Percentiles rank a stretch among this genome's conserved stretches.
Conservation (phyloP, 1,140 invertebrate genomes). For the Leucophenga varia region DNA sequence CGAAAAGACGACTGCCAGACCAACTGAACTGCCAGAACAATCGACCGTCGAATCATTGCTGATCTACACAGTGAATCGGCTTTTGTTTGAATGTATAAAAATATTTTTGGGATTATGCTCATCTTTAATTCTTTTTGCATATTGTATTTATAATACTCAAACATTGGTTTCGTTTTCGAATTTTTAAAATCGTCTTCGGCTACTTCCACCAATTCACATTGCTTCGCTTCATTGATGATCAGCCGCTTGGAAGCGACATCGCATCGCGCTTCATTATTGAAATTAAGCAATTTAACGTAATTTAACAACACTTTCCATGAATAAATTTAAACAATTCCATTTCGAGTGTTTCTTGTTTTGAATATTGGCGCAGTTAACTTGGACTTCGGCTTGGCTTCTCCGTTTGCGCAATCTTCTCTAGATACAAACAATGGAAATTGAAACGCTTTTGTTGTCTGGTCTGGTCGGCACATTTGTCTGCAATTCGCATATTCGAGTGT, state of each 20-base stretch:
- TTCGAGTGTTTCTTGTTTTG: constrained; percentile 17
- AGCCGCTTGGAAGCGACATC: too few species aligned
- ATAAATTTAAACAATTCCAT: constrained; percentile 38
- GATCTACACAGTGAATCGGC: too few species aligned
- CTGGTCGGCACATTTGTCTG: too few species aligned
- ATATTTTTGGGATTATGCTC: constrained; percentile 22
- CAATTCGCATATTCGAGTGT: too few species aligned
- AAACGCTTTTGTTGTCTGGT: too few species aligned
- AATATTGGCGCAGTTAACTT: too few species aligned
- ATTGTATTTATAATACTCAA: too few species aligned
- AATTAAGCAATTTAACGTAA: constrained; percentile 54
- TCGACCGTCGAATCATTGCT: too few species aligned
- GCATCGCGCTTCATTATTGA: constrained; percentile 44
- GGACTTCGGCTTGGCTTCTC: too few species aligned
- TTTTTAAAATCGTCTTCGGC: too few species aligned
- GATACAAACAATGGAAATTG: neutral
- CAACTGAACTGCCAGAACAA: too few species aligned
- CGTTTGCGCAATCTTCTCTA: constrained; percentile 25
- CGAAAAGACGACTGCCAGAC: neutral
- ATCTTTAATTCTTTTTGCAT: constrained; percentile 36
- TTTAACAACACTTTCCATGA: constrained; percentile 53
- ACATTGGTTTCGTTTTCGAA: too few species aligned
- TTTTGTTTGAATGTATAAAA: neutral
- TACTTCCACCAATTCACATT: neutral
- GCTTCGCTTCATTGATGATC: constrained; percentile 1